phyloP scores from a whole-genome alignment of 2,888 invertebrate genomes.

The Dryomyza anilis region DNA sequence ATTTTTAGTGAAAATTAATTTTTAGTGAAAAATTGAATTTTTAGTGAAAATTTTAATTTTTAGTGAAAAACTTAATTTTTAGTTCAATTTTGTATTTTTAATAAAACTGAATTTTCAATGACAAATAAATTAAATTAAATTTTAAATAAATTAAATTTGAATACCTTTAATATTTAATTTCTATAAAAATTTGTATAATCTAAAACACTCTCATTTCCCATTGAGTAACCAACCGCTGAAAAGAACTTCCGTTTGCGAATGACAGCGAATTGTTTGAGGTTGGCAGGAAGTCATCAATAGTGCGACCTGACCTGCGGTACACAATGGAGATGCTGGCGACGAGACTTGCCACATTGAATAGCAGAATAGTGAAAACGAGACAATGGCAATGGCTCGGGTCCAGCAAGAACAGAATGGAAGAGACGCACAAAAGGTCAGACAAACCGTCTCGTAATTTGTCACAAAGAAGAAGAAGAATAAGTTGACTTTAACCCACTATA shows the following conservation, averaged over 20 bases:
- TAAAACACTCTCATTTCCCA: slow-evolving; percentile 21
- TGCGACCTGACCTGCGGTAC: slow-evolving; percentile 49
- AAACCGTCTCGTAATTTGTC: slow-evolving; percentile 16
- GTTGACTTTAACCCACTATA: not conserved
- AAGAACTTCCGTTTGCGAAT: slow-evolving; percentile 41
- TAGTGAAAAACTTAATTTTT: no score
- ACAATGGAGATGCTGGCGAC: slow-evolving; percentile 43
- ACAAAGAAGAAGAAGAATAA: slow-evolving; percentile 1
- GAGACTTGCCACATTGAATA: not conserved
- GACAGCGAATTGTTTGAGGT: slow-evolving; percentile 39
- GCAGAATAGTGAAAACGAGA: slow-evolving; percentile 11
- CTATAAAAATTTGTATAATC: slow-evolving; percentile 20
- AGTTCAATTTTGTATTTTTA: no score
- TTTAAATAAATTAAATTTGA: no score
- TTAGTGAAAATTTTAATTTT: no score
- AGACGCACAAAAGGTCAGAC: slow-evolving; percentile 6
- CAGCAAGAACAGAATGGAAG: slow-evolving; percentile 38
- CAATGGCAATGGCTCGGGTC: slow-evolving; percentile 37
- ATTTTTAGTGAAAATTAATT: no score
- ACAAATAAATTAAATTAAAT: no score
- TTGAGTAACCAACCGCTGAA: slow-evolving; percentile 19
- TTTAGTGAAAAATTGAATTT: no score
- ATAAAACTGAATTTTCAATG: no score
- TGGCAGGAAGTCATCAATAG: slow-evolving; percentile 54
- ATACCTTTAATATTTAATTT: no score